Evolutionary conservation across 1,140 invertebrate genomes (phyloP), one percentile per base, ranked within the genome.

Genomic region (Saccostrea echinata): DNA sequence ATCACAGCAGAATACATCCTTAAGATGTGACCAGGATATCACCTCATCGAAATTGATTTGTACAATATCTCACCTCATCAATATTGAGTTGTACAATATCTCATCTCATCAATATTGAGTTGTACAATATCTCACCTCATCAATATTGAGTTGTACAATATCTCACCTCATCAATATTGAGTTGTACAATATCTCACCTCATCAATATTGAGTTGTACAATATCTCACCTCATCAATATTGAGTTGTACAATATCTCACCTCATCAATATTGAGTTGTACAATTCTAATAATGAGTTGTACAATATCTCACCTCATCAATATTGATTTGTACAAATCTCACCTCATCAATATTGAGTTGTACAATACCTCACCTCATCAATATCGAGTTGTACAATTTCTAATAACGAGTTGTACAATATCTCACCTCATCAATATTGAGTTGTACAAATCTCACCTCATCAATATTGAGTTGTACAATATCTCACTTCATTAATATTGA

Each of bases 251-350:
- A 96, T 96, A 95, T 99, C 99, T 3, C 98, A 97, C 96, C 84
- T 96, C 96, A 95, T 99, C 98, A 88, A 99, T 96, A 89, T 97
- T 96, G n/a, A n/a, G n/a, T n/a, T n/a, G n/a, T n/a, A n/a, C n/a
- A n/a, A n/a, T n/a, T n/a, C n/a, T n/a, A n/a, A n/a, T n/a, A n/a
- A n/a, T n/a, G 21, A 99, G 95, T 85, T 96, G 95, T 12, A 99
- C 95, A 93, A 96, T 96, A 95, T 99, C 99, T 3, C 98, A 64
- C 61, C 24, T 64, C 3, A 64, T 64, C 61, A 64, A 64, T 1
- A 24, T 64, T 24, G 61, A 24, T 21, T 11, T 21, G 1, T 21
- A 11, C 61, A 24, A 64, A 64, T 64, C 18, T 21, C 3, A 21
- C 3, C 11, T 9, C 1, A 3, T 2, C 61, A n/a, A 4, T 27